These are phyloP conservation scores for Phrynocephalus vlangalii DNA, from an alignment of 2,797 vertebrate genomes.

Conservation along the genomic window DNA sequence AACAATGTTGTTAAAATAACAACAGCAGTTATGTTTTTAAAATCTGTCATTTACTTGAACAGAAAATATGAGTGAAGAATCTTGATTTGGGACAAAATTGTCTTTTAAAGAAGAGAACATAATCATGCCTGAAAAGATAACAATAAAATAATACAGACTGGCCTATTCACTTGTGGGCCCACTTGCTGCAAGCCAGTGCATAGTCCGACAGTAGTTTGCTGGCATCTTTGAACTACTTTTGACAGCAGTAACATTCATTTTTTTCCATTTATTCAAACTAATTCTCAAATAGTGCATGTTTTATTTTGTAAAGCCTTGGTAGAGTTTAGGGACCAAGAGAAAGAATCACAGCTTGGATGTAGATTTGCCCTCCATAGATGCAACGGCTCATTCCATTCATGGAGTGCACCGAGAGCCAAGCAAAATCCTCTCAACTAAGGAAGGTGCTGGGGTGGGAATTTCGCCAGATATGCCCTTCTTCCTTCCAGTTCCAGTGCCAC, in stretches of 20 bases:
- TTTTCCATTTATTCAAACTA: slow-evolving; percentile 52
- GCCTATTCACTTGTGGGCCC: slow-evolving; percentile 62
- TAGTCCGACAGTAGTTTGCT: slow-evolving; percentile 77
- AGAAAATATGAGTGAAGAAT: slow-evolving; percentile 24
- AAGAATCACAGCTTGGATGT: slow-evolving; percentile 46
- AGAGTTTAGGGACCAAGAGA: slow-evolving; percentile 73
- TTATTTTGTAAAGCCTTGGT: slow-evolving; percentile 68
- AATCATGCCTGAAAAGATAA: slow-evolving; percentile 58
- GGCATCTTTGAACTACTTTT: slow-evolving; percentile 71
- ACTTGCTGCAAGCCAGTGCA: slow-evolving; percentile 71
- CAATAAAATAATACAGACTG: slow-evolving; percentile 57
- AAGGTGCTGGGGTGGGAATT: neutral
- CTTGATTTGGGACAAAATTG: slow-evolving; percentile 32
- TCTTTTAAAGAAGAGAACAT: slow-evolving; percentile 64
- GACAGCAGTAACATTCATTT: slow-evolving; percentile 65
- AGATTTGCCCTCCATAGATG: neutral
- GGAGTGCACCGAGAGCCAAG: neutral
- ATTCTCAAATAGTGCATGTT: slow-evolving; percentile 75
- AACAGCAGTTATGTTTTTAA: slow-evolving; percentile 53
- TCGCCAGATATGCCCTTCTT: neutral
- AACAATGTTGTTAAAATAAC: slow-evolving; percentile 73
- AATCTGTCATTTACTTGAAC: slow-evolving; percentile 51
- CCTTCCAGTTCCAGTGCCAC: neutral
- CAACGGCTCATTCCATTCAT: neutral
- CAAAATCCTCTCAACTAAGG: neutral